Percentiles rank a stretch among this genome's conserved stretches.
Evolutionary conservation across 2,797 vertebrate genomes (phyloP).

Genomic region (Xiphorhynchus erythropygius): DNA sequence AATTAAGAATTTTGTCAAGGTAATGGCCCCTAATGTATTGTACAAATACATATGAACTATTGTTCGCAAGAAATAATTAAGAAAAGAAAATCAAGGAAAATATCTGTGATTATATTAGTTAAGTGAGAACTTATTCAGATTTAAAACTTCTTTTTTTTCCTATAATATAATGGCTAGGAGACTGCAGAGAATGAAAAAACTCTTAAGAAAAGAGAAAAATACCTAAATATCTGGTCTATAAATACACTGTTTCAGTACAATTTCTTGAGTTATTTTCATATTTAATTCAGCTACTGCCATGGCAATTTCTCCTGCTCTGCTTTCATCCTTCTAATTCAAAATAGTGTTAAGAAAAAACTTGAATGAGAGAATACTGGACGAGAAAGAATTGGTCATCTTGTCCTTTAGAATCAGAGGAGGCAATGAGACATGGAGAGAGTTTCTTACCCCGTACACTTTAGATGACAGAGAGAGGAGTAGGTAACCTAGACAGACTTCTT

Average conservation of each 20-base stretch:
- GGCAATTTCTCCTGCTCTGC: neutral
- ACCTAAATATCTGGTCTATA: neutral
- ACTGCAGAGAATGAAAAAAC: neutral
- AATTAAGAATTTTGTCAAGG: neutral
- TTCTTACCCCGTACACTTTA: neutral
- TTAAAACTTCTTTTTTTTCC: neutral
- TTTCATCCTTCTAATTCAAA: neutral
- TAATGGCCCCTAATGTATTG: neutral
- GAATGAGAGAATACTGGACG: neutral
- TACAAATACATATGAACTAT: neutral
- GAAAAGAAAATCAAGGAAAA: neutral
- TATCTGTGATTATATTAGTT: neutral
- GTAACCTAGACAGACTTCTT: neutral
- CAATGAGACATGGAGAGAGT: neutral
- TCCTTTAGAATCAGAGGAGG: neutral
- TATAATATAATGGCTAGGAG: neutral
- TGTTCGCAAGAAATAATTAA: slow-evolving; percentile 7
- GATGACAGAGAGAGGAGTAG: neutral
- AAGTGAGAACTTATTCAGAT: neutral
- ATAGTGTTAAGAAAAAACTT: neutral
- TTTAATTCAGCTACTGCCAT: neutral
- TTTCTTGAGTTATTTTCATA: slow-evolving; percentile 13
- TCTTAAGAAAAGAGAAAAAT: neutral
- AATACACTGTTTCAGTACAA: neutral
- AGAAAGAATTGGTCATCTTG: neutral